Evolutionary conservation across 1,140 invertebrate genomes (phyloP).

Genomic region (Polypedilum pembai): DNA sequence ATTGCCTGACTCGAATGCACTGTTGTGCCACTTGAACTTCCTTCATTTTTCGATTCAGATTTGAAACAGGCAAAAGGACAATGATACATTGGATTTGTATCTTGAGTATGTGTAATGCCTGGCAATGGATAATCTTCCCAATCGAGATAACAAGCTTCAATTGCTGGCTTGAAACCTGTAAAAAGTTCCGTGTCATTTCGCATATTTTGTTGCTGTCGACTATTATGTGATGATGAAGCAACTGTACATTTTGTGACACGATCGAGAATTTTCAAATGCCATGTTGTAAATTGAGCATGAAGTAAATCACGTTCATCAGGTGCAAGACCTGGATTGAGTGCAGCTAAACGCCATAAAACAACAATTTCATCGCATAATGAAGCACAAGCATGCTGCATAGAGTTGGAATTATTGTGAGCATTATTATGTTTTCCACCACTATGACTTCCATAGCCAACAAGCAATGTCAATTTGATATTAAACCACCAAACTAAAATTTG

Average conservation of each 20-base stretch:
- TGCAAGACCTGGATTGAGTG: conserved; percentile 87
- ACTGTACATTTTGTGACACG: conserved; percentile 42
- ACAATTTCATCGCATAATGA: conserved; percentile 97
- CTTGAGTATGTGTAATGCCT: conserved; percentile 71
- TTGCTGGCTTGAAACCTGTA: conserved; percentile 91
- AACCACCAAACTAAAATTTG: conserved; percentile 98
- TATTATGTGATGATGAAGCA: conserved; percentile 42
- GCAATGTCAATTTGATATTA: conserved; percentile 82
- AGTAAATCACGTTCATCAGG: conserved; percentile 80
- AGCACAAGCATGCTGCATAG: conserved; percentile 86
- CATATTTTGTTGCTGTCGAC: conserved; percentile 41
- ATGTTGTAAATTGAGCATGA: conserved; percentile 74
- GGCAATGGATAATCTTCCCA: conserved; percentile 92
- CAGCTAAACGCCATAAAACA: conserved; percentile 86
- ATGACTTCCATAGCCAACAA: conserved; percentile 58
- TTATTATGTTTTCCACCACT: conserved; percentile 70
- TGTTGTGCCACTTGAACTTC: conserved; percentile 35
- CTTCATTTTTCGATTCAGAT: conserved; percentile 54
- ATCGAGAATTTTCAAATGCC: conserved; percentile 89
- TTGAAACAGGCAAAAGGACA: conserved; percentile 81
- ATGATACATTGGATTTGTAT: conserved; percentile 73
- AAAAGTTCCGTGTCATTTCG: conserved; percentile 82
- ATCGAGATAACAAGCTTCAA: conserved; percentile 90
- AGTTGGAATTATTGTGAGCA: conserved; percentile 74
- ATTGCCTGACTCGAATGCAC: conserved; percentile 74